A percentile compares a stretch with the other conserved stretches of the same genome.
phyloP scores from a whole-genome alignment of 2,113 vertebrate genomes.

The Hippoglossus stenolepis region DNA sequence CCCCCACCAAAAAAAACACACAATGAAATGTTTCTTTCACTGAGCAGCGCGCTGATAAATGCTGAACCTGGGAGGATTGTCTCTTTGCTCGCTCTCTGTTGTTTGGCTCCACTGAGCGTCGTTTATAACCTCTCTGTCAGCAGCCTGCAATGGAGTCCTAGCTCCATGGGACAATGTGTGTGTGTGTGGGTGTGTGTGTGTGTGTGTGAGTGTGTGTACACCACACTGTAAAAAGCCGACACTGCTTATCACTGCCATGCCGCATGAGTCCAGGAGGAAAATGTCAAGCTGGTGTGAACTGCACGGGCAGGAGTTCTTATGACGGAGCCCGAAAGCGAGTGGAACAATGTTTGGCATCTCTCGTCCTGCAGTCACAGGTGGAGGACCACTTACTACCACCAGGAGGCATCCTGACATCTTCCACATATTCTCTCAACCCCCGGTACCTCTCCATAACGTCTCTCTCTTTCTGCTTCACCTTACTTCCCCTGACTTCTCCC shows the following conservation, averaged over 20 bases:
- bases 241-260: conserved; percentile 40
- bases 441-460: too few relatives aligned
- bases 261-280: conserved; percentile 39
- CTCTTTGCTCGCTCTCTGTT: conserved; percentile 32
- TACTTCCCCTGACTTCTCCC: neutral
- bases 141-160: conserved; percentile 40
- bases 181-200: neutral
- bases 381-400: conserved; percentile 53
- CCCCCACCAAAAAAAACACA: neutral
- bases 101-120: conserved; percentile 40
- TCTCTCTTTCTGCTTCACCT: too few relatives aligned
- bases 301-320: conserved; percentile 22
- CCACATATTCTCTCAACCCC: neutral
- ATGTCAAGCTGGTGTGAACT: conserved; percentile 44
- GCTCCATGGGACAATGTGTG: conserved; percentile 23
- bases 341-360: conserved; percentile 36
- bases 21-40: conserved; percentile 12
- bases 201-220: neutral
- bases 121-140: conserved; percentile 60
- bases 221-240: conserved; percentile 11
- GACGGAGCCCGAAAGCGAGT: conserved; percentile 12
- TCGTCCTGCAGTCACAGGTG: conserved; percentile 19
- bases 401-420: conserved; percentile 65
- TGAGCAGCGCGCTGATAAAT: conserved; percentile 31
- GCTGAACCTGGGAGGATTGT: conserved; percentile 44